Conservation (phyloP, 2,888 invertebrate genomes). For the Lordiphosa fenestrarum region DNA sequence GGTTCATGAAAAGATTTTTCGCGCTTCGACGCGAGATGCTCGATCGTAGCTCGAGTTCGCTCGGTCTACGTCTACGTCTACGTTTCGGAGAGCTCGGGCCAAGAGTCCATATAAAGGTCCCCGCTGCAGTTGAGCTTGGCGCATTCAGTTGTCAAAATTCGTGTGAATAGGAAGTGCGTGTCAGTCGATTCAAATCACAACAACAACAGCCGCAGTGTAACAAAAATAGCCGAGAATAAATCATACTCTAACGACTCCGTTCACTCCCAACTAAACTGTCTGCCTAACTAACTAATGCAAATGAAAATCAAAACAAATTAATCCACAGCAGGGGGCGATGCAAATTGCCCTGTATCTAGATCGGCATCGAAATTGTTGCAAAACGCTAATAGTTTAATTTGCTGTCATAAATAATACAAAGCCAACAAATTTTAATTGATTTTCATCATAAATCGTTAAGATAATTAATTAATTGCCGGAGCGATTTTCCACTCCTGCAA, state of each 20-base stretch:
- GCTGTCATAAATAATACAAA: constrained; percentile 31
- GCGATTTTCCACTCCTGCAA: constrained; percentile 33
- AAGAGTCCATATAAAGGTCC: constrained; percentile 75
- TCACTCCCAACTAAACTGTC: background rate
- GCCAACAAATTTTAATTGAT: constrained; percentile 40
- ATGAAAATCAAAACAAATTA: constrained; percentile 30
- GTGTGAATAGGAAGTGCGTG: constrained; percentile 76
- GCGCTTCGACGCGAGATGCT: constrained; percentile 40
- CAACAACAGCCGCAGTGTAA: constrained; percentile 8
- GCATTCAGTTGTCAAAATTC: constrained; percentile 73
- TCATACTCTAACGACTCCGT: constrained; percentile 2
- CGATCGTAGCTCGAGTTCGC: constrained; percentile 19
- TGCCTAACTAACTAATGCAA: constrained; percentile 1
- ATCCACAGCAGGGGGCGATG: constrained; percentile 19
- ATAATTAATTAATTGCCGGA: constrained; percentile 41
- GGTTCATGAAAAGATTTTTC: constrained; percentile 67
- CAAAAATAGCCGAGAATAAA: constrained; percentile 17
- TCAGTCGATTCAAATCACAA: constrained; percentile 52
- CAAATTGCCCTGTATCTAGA: constrained; percentile 22
- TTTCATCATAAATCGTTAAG: constrained; percentile 42
- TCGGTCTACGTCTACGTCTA: constrained; percentile 14
- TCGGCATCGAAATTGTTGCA: constrained; percentile 19
- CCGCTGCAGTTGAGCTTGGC: constrained; percentile 54
- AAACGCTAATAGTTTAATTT: constrained; percentile 40
- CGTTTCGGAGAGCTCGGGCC: constrained; percentile 35